A percentile compares a stretch with the other conserved stretches of the same genome.
Evolutionary conservation across 2,113 vertebrate genomes (phyloP).

Genomic region (Thalassoma bifasciatum): DNA sequence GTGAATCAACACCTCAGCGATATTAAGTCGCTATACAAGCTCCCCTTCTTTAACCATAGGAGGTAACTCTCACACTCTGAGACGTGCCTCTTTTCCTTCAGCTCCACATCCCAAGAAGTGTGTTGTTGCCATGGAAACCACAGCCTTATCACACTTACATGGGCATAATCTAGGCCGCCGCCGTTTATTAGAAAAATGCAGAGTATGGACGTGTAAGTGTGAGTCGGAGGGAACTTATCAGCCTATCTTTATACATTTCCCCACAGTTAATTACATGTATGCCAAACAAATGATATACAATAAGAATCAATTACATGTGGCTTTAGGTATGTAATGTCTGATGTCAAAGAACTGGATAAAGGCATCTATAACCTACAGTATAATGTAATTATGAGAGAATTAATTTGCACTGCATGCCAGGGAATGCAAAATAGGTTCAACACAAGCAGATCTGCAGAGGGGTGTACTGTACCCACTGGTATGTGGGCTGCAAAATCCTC

Average conservation of each 20-base stretch:
- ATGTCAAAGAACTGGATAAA: background rate
- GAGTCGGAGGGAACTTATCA: constrained; percentile 30
- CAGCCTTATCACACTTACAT: constrained; percentile 57
- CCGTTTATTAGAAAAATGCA: constrained; percentile 47
- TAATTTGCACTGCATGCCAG: background rate
- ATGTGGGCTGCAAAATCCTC: background rate
- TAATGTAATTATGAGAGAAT: background rate
- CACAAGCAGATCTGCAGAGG: background rate
- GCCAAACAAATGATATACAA: background rate
- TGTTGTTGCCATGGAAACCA: constrained; percentile 75
- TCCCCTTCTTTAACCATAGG: constrained; percentile 33
- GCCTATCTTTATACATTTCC: background rate
- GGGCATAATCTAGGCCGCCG: constrained; percentile 51
- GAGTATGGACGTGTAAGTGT: constrained; percentile 36
- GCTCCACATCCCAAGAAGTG: constrained; percentile 57
- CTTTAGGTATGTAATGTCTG: background rate
- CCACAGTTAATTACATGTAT: constrained; percentile 20
- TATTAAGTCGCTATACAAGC: constrained; percentile 33
- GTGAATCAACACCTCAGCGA: constrained; percentile 29
- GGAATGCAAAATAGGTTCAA: background rate
- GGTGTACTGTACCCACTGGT: background rate
- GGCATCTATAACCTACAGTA: background rate
- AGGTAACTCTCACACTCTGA: constrained; percentile 35
- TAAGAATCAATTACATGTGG: background rate
- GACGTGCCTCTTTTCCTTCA: constrained; percentile 24